Percentiles rank a stretch among this genome's conserved stretches.
These are phyloP conservation scores for Nomada flava DNA, from an alignment of 2,888 invertebrate species.

Conservation along the genomic window DNA sequence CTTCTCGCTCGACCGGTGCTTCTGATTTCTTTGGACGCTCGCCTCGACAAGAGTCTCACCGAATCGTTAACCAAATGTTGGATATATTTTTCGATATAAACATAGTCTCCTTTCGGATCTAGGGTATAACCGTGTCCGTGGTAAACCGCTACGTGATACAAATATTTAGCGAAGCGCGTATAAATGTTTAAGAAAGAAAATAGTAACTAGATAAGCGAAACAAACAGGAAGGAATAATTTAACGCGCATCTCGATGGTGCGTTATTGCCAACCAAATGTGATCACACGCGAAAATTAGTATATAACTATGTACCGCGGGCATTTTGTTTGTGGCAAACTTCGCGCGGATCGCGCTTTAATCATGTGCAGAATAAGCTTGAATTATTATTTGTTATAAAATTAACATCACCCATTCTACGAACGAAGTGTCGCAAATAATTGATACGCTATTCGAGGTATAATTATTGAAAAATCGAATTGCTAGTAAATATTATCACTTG, in stretches of 20 bases:
- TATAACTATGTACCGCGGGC: background rate
- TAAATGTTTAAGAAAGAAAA: background rate
- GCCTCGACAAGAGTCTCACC: background rate
- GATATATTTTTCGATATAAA: background rate
- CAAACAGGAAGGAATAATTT: conserved; percentile 11
- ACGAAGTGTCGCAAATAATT: too few species aligned
- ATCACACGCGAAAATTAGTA: conserved; percentile 17
- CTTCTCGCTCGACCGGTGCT: background rate
- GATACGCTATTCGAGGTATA: too few species aligned
- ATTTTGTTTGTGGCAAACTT: conserved; percentile 30
- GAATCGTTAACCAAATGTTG: background rate
- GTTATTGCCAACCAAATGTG: conserved; percentile 17
- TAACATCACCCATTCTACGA: too few species aligned
- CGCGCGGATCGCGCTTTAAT: conserved; percentile 11
- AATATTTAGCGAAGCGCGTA: background rate
- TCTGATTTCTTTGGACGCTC: conserved; percentile 22
- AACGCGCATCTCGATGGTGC: conserved; percentile 13
- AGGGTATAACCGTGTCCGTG: background rate
- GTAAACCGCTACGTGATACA: background rate
- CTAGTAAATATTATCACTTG: too few species aligned
- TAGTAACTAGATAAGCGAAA: conserved; percentile 1
- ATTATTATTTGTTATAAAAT: background rate
- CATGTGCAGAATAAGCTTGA: background rate
- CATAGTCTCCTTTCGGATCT: background rate
- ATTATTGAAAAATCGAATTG: too few species aligned